phyloP scores from a whole-genome alignment of 2,113 vertebrate genomes.

The Menidia beryllina region DNA sequence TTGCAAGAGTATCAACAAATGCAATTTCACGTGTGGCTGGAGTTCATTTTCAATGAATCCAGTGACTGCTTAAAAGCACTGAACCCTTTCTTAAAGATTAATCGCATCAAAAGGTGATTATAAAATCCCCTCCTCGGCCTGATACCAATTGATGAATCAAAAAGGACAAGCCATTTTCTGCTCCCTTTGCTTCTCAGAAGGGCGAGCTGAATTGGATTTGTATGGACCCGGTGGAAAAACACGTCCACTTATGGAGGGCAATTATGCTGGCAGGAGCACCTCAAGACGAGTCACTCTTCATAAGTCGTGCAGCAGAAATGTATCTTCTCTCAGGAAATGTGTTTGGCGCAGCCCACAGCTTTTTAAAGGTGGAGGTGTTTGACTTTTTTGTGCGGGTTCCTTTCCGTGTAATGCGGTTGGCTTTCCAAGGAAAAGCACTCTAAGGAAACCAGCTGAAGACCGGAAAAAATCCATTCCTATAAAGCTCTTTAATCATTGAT shows the following conservation, averaged over 20 bases:
- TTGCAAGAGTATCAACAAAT: background rate
- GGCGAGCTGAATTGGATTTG: constrained; percentile 72
- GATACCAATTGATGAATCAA: constrained; percentile 65
- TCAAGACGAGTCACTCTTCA: constrained; percentile 51
- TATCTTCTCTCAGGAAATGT: constrained; percentile 21
- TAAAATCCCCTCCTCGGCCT: constrained; percentile 40
- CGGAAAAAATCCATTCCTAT: constrained; percentile 27
- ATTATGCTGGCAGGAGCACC: constrained; percentile 67
- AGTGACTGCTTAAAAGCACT: constrained; percentile 1
- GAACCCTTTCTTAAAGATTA: constrained; percentile 22
- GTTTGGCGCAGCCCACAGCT: constrained; percentile 20
- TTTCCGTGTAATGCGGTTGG: constrained; percentile 38
- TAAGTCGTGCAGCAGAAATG: constrained; percentile 30
- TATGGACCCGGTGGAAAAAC: constrained; percentile 63
- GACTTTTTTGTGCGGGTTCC: constrained; percentile 29
- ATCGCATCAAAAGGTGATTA: constrained; percentile 34
- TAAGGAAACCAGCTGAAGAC: constrained; percentile 30
- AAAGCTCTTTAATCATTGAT: constrained; percentile 30
- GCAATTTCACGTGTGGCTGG: background rate
- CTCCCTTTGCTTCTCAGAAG: constrained; percentile 60
- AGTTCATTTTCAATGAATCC: constrained; percentile 17
- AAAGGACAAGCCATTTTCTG: constrained; percentile 74
- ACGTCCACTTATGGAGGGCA: constrained; percentile 69
- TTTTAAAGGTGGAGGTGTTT: constrained; percentile 32
- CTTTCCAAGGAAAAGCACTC: constrained; percentile 17